Conservation (phyloP, 2,113 vertebrate genomes). For the Crotophaga sulcirostris region DNA sequence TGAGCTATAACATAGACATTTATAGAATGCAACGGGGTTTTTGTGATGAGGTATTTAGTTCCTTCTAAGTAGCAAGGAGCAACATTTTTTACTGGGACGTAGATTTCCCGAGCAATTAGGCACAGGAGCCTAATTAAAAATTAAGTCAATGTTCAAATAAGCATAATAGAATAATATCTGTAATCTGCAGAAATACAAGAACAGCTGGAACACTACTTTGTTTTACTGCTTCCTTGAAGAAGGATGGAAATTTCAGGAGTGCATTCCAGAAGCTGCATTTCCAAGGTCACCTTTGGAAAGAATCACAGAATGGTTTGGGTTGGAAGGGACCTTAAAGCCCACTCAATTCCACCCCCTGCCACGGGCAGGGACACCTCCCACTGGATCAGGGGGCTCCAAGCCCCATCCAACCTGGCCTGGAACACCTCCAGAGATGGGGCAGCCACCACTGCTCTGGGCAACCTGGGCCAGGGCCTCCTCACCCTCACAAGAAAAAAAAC, state of each 20-base stretch:
- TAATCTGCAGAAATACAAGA: constrained; percentile 20
- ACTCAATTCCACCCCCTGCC: too few relatives aligned
- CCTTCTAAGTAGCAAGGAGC: constrained; percentile 29
- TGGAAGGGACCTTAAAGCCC: too few relatives aligned
- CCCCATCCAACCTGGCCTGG: too few relatives aligned
- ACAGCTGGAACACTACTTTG: not conserved
- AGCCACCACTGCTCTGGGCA: too few relatives aligned
- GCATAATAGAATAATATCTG: constrained; percentile 18
- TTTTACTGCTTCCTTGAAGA: not conserved
- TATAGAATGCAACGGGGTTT: not conserved
- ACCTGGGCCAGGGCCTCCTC: too few relatives aligned
- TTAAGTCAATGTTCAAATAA: constrained; percentile 67
- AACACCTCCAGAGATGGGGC: too few relatives aligned
- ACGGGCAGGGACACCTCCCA: too few relatives aligned
- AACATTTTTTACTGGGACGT: constrained; percentile 50
- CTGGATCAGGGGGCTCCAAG: too few relatives aligned
- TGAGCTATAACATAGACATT: constrained; percentile 26
- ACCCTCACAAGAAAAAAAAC: not conserved
- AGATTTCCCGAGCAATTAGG: constrained; percentile 63
- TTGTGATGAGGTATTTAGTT: constrained; percentile 44
- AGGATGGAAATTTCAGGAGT: not conserved
- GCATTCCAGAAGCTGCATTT: not conserved
- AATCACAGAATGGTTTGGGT: too few relatives aligned
- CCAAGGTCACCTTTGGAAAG: constrained; percentile 3
- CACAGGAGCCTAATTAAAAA: constrained; percentile 70